Evolutionary conservation across 2,113 vertebrate genomes (phyloP).

Genomic region (Taxidea taxus): DNA sequence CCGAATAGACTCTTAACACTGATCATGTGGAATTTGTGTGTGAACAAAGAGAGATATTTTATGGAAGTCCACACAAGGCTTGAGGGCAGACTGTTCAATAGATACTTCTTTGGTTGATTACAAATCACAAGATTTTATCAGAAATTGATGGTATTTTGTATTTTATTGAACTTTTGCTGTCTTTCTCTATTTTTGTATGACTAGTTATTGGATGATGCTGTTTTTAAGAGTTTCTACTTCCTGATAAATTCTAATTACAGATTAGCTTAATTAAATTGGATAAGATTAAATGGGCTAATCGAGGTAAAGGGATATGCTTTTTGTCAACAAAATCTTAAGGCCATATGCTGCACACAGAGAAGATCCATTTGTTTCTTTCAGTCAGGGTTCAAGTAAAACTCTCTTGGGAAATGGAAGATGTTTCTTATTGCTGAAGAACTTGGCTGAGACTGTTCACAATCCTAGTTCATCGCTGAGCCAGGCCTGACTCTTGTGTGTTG

Average conservation of each 20-base stretch:
- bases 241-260: background rate
- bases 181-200: background rate
- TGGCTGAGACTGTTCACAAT: background rate
- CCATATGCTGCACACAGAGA: background rate
- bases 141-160: background rate
- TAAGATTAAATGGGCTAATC: background rate
- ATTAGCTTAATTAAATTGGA: background rate
- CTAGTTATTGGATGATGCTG: background rate
- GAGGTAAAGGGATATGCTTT: background rate
- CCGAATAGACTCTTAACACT: background rate
- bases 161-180: background rate
- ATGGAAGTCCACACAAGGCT: background rate
- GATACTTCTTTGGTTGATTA: background rate
- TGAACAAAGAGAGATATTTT: background rate
- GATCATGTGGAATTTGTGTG: background rate
- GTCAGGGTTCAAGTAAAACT: background rate
- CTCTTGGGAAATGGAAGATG: background rate
- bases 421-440: background rate
- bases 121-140: background rate
- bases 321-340: background rate
- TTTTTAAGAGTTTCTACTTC: constrained; percentile 14
- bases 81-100: background rate
- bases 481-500: background rate
- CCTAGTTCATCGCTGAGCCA: fast-evolving
- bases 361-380: background rate